These are phyloP conservation scores for Nannobrachium achirus DNA, from an alignment of 2,113 vertebrate genomes.

Conservation along the genomic window DNA sequence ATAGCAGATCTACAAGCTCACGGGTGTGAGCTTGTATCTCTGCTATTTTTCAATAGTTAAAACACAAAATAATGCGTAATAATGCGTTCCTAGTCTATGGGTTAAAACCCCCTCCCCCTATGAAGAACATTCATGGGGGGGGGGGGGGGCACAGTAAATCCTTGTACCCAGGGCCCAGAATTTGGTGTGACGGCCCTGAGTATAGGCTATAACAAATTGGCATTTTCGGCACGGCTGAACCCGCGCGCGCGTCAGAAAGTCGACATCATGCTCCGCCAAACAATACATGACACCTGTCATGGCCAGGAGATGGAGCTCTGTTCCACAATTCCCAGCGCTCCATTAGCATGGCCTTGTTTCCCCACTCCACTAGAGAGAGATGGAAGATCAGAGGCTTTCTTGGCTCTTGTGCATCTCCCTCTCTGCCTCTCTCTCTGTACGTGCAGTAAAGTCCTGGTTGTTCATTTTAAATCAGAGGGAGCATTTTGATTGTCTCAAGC, in stretches of 20 bases:
- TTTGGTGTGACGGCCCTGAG: too few species aligned
- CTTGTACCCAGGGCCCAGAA: too few species aligned
- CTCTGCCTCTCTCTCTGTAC: constrained; percentile 8
- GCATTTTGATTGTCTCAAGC: too few species aligned
- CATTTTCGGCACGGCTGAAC: constrained; percentile 36
- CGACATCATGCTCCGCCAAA: constrained; percentile 43
- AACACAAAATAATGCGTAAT: too few species aligned
- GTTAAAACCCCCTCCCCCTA: too few species aligned
- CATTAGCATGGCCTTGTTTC: constrained; percentile 36
- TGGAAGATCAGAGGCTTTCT: constrained; percentile 42
- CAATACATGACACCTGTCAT: constrained; percentile 66
- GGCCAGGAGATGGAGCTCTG: constrained; percentile 52
- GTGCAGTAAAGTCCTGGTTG: constrained; percentile 13
- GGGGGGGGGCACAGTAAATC: too few species aligned
- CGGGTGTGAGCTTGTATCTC: too few species aligned
- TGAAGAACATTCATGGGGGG: too few species aligned
- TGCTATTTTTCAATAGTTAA: too few species aligned
- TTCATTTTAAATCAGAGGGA: too few species aligned
- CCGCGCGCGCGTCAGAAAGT: constrained; percentile 38
- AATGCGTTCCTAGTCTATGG: too few species aligned
- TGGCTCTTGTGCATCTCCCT: constrained; percentile 23
- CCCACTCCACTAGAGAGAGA: constrained; percentile 27
- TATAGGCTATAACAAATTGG: constrained; percentile 12
- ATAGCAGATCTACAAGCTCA: too few species aligned
- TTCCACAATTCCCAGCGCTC: constrained; percentile 43